Evolutionary conservation across 2,797 vertebrate species (phyloP).

Genomic region (Galagoides demidoff): DNA sequence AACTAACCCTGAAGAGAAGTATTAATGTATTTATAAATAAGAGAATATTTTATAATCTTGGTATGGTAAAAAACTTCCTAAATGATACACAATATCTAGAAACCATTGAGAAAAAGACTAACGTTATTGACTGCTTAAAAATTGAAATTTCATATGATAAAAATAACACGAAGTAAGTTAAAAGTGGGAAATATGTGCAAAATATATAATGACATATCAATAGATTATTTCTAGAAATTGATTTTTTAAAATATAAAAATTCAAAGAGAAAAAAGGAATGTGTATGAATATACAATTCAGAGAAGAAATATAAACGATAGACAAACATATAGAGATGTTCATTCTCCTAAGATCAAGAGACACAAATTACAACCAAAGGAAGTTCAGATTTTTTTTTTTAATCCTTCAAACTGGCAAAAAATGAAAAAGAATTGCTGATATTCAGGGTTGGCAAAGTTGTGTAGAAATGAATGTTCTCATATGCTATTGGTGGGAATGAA

Average conservation of each 20-base stretch:
- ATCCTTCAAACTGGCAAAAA: not conserved
- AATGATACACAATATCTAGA: not conserved
- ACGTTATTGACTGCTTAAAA: not conserved
- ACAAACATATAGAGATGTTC: not conserved
- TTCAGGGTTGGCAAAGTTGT: not conserved
- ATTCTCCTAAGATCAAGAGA: not conserved
- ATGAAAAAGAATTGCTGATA: not conserved
- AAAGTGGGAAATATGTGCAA: not conserved
- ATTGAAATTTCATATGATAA: slow-evolving; percentile 1
- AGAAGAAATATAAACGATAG: not conserved
- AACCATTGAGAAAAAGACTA: not conserved
- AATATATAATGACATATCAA: not conserved
- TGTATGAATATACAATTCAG: not conserved
- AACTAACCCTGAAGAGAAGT: not conserved
- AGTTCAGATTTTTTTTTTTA: not conserved
- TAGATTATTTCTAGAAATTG: not conserved
- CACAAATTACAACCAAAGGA: not conserved
- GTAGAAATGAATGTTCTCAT: not conserved
- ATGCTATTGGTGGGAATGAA: not conserved
- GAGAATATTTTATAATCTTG: not conserved
- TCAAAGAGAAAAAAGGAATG: not conserved
- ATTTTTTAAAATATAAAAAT: slow-evolving; percentile 36
- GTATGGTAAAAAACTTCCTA: not conserved
- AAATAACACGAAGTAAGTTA: not conserved
- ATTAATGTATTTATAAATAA: not conserved